Base-by-base conservation (phyloP, 2,888 invertebrate species). In the Seira musarum region DNA sequence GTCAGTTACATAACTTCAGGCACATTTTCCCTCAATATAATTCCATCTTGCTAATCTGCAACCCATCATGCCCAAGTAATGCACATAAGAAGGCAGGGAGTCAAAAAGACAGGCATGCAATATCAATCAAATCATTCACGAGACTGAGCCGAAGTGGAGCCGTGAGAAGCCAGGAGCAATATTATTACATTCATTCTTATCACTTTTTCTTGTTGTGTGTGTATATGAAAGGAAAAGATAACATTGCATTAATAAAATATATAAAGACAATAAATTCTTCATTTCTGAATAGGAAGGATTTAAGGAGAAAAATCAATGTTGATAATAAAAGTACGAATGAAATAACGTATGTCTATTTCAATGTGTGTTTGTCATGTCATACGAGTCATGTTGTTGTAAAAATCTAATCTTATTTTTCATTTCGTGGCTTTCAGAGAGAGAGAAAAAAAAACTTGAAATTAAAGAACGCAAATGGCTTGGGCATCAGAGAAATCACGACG, bases 91-190 rank as follows among this genome's bases (percentile, higher is more conserved):
- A 70, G 64, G 70, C 35, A 69, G 53, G 53, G 21, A 64, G 64
- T 53, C 35, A n/a, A 71, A 71, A 63, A 71, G 71, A 78, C 66
- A 78, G 71, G 60, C 72, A 79, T 72, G 72, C 67, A 79, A 79
- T 79, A 79, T 72, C 78, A 79, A 79, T 79, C 78, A 72, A 79
- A 72, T 72, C 67, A 66, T 77, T 72, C 57, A 73, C 49, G 66
- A 73, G 35, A 24, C 25, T 24, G 25, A 72, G 64, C 21, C 13
- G 64, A n/a, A n/a, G 17, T 24, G 22, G 53, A 61, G 40, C 71
- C 71, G 77, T 78, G 77, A 71, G 70, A n/a, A 66, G 77, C 77
- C 77, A 78, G 77, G 61, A 78, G 77, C 77, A 60, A 76, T 68
- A 69, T 76, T n/a, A n/a, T n/a, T n/a, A n/a, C n/a, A n/a, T n/a